A percentile compares a stretch with the other conserved stretches of the same genome.
Conservation (phyloP, 2,113 vertebrate genomes). For the Reinhardtius hippoglossoides region DNA sequence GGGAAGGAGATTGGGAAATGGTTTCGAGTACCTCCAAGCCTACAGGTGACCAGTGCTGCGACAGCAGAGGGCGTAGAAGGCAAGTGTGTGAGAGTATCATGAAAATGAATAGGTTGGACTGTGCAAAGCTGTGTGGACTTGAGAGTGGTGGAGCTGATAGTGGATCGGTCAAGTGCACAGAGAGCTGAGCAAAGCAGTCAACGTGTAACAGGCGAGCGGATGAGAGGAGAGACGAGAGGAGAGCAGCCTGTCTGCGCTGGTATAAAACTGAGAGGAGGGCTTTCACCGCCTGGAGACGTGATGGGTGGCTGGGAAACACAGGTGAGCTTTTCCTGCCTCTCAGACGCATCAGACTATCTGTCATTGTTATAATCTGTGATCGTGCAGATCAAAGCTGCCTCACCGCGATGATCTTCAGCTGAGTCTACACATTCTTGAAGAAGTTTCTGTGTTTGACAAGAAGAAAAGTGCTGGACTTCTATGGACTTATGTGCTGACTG, state of each 20-base stretch:
- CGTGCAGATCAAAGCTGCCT: slow-evolving; percentile 35
- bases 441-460: slow-evolving; percentile 12
- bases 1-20: slow-evolving; percentile 60
- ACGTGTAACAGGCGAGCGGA: slow-evolving; percentile 37
- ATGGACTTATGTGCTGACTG: slow-evolving; percentile 32
- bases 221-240: slow-evolving; percentile 15
- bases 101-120: slow-evolving; percentile 58
- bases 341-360: slow-evolving; percentile 17
- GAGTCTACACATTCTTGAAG: slow-evolving; percentile 29
- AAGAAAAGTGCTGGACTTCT: slow-evolving; percentile 42
- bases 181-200: slow-evolving; percentile 59
- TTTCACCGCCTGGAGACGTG: slow-evolving; percentile 42
- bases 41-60: slow-evolving; percentile 69
- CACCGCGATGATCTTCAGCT: slow-evolving; percentile 30
- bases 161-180: slow-evolving; percentile 74
- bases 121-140: slow-evolving; percentile 52
- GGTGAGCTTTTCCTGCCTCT: slow-evolving; percentile 58
- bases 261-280: slow-evolving; percentile 53
- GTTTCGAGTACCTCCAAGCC: slow-evolving; percentile 57
- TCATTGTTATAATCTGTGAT: slow-evolving; percentile 2
- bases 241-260: slow-evolving; percentile 12
- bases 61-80: slow-evolving; percentile 43
- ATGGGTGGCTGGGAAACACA: slow-evolving; percentile 37
- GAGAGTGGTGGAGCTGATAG: slow-evolving; percentile 62
- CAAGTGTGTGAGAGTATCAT: slow-evolving; percentile 53